Evolutionary conservation across 2,888 invertebrate species (phyloP), one percentile per base, ranked within the genome.

Genomic region (Scrobipalpa costella): DNA sequence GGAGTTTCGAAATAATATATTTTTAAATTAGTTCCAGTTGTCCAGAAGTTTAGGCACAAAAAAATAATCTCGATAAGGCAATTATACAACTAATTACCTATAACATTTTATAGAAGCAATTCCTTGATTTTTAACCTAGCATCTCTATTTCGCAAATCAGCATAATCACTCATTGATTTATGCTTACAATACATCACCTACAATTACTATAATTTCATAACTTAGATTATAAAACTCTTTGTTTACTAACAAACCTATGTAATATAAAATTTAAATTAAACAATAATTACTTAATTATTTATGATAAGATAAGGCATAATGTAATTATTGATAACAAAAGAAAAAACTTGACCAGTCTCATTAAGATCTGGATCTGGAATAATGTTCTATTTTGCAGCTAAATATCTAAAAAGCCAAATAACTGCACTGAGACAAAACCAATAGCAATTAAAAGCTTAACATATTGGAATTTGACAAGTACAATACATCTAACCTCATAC

Each of bases 311-410:
- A 69, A 64, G 64, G 47, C 65, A 68, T 34, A 34, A 17, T 38
- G 34, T 34, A 49, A 49, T 33, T 65, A 63, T 66, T 62, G 65
- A 66, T 68, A 73, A 65, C 64, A 65, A 75, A 75, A 76, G 75
- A 73, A 80, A 82, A 38, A 83, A 77, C 64, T 76, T 73, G 70
- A 71, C 73, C 82, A 85, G 85, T 85, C 83, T 84, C 77, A 76
- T 81, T 81, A 81, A 78, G 75, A 73, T 73, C 74, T 73, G 73
- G 67, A 69, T 69, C 68, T 36, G 64, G 64, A 38, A 33, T 34
- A 57, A 33, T 15, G 27, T n/a, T 57, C 11, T 11, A 36, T 38
- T 19, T 21, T 38, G 57, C 38, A 57, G 19, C 21, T 38, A 17
- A 19, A 19, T 36, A 19, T 11, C 57, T 36, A 57, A 15, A 7